Evolutionary conservation across 1,140 invertebrate species (phyloP).

Genomic region (Muscidifurax raptorellus): DNA sequence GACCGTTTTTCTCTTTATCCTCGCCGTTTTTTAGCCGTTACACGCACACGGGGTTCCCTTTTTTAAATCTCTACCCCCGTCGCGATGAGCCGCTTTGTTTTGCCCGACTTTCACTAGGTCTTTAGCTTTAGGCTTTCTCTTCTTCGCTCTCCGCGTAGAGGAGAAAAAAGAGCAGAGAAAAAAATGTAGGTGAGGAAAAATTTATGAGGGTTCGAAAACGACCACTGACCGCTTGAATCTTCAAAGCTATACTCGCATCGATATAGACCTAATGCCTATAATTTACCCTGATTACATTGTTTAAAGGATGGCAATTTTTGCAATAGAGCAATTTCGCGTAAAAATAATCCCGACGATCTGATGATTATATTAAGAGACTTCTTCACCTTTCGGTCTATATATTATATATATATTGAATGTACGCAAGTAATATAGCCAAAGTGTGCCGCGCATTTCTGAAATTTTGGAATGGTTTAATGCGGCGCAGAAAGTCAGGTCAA

Average conservation of each 20-base stretch:
- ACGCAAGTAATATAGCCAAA: too few species aligned
- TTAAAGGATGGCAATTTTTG: slow-evolving; percentile 22
- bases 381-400: too few species aligned
- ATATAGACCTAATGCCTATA: slow-evolving; percentile 35
- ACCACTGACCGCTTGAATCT: slow-evolving; percentile 31
- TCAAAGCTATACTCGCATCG: too few species aligned
- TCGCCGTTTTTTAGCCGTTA: not conserved
- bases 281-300: slow-evolving; percentile 40
- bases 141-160: not conserved
- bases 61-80: slow-evolving; percentile 32
- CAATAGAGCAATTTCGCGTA: slow-evolving; percentile 44
- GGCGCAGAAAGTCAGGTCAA: slow-evolving; percentile 61
- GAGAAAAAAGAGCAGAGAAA: slow-evolving; percentile 59
- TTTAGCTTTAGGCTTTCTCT: slow-evolving; percentile 50
- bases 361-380: slow-evolving; percentile 33
- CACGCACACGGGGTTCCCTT: not conserved
- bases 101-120: slow-evolving; percentile 65
- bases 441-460: slow-evolving; percentile 9
- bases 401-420: not conserved
- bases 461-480: slow-evolving; percentile 65
- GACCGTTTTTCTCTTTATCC: not conserved
- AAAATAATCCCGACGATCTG: not conserved
- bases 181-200: slow-evolving; percentile 53
- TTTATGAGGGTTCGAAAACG: slow-evolving; percentile 61
- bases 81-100: slow-evolving; percentile 65